These are phyloP conservation scores for pig (Sus scrofa) DNA, from an alignment of 2,113 vertebrate species.

Conservation along the genomic window DNA sequence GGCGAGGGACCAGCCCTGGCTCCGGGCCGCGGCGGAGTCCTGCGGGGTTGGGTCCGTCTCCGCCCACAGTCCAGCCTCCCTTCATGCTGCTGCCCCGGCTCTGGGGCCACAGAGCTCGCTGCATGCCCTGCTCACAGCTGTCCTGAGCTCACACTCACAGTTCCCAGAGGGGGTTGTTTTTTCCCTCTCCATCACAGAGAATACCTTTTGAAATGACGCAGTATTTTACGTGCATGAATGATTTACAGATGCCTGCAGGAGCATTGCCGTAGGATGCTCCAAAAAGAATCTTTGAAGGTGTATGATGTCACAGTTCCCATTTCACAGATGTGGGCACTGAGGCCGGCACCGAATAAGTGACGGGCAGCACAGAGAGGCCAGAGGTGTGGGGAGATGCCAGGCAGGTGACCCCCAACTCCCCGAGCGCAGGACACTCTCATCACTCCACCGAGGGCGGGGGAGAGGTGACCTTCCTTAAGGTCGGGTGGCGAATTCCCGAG, in stretches of 20 bases:
- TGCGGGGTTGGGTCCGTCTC: not conserved
- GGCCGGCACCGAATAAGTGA: not conserved
- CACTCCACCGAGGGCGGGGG: fast-evolving
- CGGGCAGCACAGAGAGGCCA: not conserved
- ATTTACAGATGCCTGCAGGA: no score
- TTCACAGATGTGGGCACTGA: not conserved
- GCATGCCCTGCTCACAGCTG: not conserved
- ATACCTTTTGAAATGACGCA: fast-evolving
- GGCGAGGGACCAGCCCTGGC: not conserved
- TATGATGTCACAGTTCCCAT: not conserved
- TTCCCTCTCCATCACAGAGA: not conserved
- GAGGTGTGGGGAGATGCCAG: not conserved
- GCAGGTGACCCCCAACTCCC: not conserved
- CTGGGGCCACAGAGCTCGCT: fast-evolving
- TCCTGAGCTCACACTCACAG: fast-evolving
- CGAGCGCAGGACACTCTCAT: not conserved
- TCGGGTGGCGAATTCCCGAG: fast-evolving
- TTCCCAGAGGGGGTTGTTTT: not conserved
- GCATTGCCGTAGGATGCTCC: fast-evolving
- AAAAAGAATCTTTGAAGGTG: not conserved
- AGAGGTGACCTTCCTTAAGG: not conserved
- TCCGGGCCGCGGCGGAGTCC: not conserved
- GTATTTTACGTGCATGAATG: fast-evolving
- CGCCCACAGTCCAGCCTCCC: fast-evolving
- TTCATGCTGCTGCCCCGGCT: fast-evolving